Evolutionary conservation across 2,797 vertebrate genomes (phyloP).

Genomic region (Bucorvus abyssinicus): DNA sequence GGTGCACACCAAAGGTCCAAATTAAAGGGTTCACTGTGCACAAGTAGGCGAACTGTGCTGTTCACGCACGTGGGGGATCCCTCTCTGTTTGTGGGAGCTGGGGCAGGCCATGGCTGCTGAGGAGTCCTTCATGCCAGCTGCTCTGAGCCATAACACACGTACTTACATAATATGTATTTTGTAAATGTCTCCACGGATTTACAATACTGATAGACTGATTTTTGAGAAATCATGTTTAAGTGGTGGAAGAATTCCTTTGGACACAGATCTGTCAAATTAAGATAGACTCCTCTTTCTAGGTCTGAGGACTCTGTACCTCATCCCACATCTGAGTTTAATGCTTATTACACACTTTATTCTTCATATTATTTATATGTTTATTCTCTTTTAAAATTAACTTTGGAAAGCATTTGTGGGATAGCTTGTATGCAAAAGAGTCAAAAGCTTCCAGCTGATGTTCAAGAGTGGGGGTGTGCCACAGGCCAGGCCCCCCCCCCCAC

Average conservation of each 20-base stretch:
- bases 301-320: not conserved
- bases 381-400: not conserved
- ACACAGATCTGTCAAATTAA: not conserved
- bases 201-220: not conserved
- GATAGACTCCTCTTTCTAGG: not conserved
- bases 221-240: not conserved
- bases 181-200: not conserved
- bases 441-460: not conserved
- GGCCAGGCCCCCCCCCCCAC: not conserved
- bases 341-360: not conserved
- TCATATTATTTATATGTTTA: not conserved
- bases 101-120: not conserved
- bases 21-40: not conserved
- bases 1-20: not conserved
- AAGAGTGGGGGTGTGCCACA: not conserved
- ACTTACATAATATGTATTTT: not conserved
- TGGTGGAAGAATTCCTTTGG: not conserved
- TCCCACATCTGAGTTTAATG: not conserved
- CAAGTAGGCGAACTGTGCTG: not conserved
- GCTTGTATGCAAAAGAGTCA: not conserved
- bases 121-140: not conserved
- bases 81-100: not conserved
- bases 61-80: rapidly evolving
- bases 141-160: not conserved
- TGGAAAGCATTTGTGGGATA: not conserved